These are phyloP conservation scores for Pseudomyrmex concolor DNA, from an alignment of 1,140 invertebrate genomes.

Conservation along the genomic window DNA sequence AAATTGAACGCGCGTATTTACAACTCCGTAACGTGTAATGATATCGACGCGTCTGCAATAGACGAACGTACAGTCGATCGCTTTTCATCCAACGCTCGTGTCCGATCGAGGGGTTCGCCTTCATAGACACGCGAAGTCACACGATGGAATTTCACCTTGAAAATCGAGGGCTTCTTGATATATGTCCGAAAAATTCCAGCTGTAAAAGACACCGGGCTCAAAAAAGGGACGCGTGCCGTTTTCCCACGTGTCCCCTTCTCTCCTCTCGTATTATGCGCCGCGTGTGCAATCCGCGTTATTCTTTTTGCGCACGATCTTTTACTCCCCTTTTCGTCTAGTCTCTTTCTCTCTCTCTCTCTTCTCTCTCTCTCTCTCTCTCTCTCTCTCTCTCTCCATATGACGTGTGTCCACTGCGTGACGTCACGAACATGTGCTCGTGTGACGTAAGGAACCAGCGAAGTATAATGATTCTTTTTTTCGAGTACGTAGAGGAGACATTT, in stretches of 20 bases:
- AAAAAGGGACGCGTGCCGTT: slow-evolving; percentile 78
- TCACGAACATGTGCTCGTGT: slow-evolving; percentile 74
- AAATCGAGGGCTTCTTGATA: slow-evolving; percentile 63
- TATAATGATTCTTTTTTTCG: slow-evolving; percentile 59
- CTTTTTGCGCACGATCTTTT: slow-evolving; percentile 57
- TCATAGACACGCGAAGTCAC: slow-evolving; percentile 69
- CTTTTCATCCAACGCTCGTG: slow-evolving; percentile 49
- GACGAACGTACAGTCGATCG: slow-evolving; percentile 36
- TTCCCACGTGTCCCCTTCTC: slow-evolving; percentile 78
- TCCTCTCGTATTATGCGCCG: slow-evolving; percentile 59
- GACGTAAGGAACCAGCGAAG: slow-evolving; percentile 66
- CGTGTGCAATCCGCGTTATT: slow-evolving; percentile 72
- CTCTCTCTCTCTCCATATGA: slow-evolving; percentile 67
- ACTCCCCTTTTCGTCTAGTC: slow-evolving; percentile 11
- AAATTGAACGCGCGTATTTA: background rate
- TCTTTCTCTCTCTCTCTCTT: slow-evolving; percentile 41
- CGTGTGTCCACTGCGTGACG: slow-evolving; percentile 73
- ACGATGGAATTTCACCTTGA: slow-evolving; percentile 58
- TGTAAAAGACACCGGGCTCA: slow-evolving; percentile 74
- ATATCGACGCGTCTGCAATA: background rate
- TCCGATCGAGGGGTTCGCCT: slow-evolving; percentile 32
- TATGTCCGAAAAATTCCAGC: slow-evolving; percentile 74
- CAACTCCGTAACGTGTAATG: background rate
- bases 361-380: slow-evolving; percentile 55
- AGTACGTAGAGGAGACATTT: slow-evolving; percentile 50